Evolutionary conservation across 2,797 vertebrate species (phyloP).

Genomic region (Enoplosus armatus): DNA sequence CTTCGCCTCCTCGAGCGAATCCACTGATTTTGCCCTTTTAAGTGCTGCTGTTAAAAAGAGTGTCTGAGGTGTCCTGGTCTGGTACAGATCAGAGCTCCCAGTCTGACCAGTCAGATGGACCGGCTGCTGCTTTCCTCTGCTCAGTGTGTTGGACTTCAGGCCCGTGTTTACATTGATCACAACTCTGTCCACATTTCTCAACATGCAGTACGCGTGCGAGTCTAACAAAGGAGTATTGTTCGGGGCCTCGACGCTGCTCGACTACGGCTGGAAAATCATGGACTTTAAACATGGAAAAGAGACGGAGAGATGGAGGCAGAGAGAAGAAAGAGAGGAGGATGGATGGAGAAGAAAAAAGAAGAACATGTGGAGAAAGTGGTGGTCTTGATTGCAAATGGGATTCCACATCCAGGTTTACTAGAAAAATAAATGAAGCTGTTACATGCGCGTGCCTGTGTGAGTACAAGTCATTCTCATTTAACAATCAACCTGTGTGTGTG

Average conservation of each 20-base stretch:
- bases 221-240: conserved; percentile 73
- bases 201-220: conserved; percentile 7
- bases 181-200: conserved; percentile 39
- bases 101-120: neutral
- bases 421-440: conserved; percentile 69
- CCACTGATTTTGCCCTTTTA: too few relatives aligned
- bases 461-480: conserved; percentile 34
- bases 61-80: neutral
- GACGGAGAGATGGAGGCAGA: neutral
- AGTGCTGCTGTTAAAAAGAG: neutral
- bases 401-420: conserved; percentile 65
- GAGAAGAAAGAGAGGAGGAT: neutral
- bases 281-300: conserved; percentile 59
- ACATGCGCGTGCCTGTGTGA: conserved; percentile 28
- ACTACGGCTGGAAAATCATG: conserved; percentile 54
- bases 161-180: conserved; percentile 58
- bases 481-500: conserved; percentile 29
- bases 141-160: conserved; percentile 5
- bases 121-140: neutral
- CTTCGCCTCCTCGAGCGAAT: too few relatives aligned
- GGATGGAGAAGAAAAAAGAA: neutral
- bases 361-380: neutral
- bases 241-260: neutral
- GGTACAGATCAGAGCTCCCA: conserved; percentile 2
- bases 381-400: conserved; percentile 72